Evolutionary conservation across 1,140 invertebrate species (phyloP).

Genomic region (Tachypleus tridentatus): DNA sequence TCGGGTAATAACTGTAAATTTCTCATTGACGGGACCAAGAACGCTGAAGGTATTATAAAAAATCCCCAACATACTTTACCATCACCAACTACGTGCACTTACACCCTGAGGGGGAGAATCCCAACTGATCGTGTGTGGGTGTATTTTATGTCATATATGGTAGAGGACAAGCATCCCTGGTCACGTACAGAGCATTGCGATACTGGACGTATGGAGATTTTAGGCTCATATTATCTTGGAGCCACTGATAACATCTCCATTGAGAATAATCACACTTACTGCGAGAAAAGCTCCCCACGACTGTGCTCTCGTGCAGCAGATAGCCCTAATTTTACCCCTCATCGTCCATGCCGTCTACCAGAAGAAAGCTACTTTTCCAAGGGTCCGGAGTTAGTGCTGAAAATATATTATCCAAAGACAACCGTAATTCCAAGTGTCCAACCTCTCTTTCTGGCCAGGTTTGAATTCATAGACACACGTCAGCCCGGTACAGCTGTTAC

Average conservation of each 20-base stretch:
- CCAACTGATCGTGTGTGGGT: conserved; percentile 69
- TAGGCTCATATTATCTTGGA: no score
- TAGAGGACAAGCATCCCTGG: conserved; percentile 21
- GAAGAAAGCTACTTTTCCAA: conserved; percentile 24
- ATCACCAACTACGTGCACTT: conserved; percentile 71
- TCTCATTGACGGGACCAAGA: conserved; percentile 61
- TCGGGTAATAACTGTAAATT: conserved; percentile 67
- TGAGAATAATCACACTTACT: background rate
- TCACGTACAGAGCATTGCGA: conserved; percentile 21
- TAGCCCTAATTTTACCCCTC: conserved; percentile 19
- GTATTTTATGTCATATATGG: conserved; percentile 47
- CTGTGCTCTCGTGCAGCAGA: conserved; percentile 24
- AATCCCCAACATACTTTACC: conserved; percentile 67
- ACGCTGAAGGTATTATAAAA: conserved; percentile 57
- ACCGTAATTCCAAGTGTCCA: conserved; percentile 16
- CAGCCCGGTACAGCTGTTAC: conserved; percentile 19
- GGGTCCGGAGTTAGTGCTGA: conserved; percentile 21
- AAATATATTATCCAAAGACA: conserved; percentile 17
- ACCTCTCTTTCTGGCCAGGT: conserved; percentile 19
- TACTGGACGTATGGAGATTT: conserved; percentile 18
- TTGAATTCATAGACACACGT: conserved; percentile 25
- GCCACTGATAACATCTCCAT: no score
- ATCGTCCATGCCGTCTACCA: conserved; percentile 24
- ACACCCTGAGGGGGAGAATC: conserved; percentile 57
- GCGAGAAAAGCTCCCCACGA: conserved; percentile 25